Evolutionary conservation across 2,797 vertebrate species (phyloP), one percentile per base, ranked within the genome.

Genomic region (Crypturellus tataupa): DNA sequence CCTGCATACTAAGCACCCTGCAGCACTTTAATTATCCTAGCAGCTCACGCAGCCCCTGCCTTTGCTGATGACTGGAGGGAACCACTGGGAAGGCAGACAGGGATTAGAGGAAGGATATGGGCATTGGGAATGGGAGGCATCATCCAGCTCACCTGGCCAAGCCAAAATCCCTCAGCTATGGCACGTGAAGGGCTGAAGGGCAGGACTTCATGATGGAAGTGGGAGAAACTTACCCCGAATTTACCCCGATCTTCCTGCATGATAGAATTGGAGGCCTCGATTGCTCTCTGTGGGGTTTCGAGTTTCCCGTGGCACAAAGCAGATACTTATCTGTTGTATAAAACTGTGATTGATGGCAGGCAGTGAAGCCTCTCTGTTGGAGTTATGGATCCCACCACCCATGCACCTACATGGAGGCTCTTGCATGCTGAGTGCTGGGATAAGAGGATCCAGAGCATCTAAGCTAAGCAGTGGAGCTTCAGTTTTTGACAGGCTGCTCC

Each of bases 1-100:
- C 91, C 89, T 95, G 95, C 93, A 97, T 96, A 93, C 92, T 89
- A 96, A 97, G 73, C 90, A 93, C 85, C 87, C 91, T 93, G 92
- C 87, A 95, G 87, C 89, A 93, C 89, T 96, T 92, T 93, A 84
- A 96, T 95, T 95, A 96, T 96, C 73, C 80, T 64, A 72, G 63
- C 91, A 94, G 85, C 51, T 67, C 82, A 92, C 27, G 12, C 82
- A 95, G 92, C 63, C 56, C 67, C 77, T 92, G 94, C 85, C 81
- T 87, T 75, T 94, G 39, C 85, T 87, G 70, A 77, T 76, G 89
- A 78, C 89, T 93, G 85, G 65, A 87, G 80, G 90, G 90, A 96
- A 29, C 76, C 65, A 9, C 80, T 53, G 81, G 40, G 63, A 95
- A 91, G 67, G 85, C 76, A 79, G 82, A 18, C 5, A 12, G 59